These are phyloP conservation scores for Neotoma lepida DNA, from an alignment of 2,113 vertebrate species.

Conservation along the genomic window DNA sequence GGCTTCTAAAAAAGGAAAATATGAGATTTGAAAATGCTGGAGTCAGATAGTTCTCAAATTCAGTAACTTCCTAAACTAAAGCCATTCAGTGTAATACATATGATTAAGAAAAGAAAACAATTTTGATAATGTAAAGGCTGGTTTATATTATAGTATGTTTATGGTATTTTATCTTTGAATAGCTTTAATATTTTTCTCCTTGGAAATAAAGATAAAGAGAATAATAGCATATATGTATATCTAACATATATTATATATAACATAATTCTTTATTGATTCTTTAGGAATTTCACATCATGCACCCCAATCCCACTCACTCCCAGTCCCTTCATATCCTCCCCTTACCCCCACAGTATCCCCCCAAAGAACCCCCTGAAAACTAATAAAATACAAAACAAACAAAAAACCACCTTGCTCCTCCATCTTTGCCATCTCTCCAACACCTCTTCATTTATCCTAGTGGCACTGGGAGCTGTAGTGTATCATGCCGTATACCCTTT, in stretches of 20 bases:
- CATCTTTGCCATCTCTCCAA: not conserved
- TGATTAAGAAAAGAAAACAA: conserved; percentile 44
- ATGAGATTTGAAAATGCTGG: not conserved
- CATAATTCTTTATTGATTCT: not conserved
- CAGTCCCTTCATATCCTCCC: not conserved
- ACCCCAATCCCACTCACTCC: not conserved
- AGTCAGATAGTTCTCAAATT: conserved; percentile 22
- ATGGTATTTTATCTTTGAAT: not conserved
- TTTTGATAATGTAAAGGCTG: not conserved
- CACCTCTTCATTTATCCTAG: not conserved
- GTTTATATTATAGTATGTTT: not conserved
- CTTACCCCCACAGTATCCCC: not conserved
- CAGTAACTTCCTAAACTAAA: not conserved
- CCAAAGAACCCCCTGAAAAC: not conserved
- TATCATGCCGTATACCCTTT: not conserved
- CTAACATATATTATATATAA: not conserved
- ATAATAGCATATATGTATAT: not conserved
- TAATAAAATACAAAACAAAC: not conserved
- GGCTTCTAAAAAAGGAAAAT: conserved; percentile 32
- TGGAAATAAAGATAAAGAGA: conserved; percentile 7
- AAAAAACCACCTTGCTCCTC: not conserved
- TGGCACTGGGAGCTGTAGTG: too few relatives aligned
- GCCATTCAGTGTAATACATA: not conserved
- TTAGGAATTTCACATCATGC: not conserved
- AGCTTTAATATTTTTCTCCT: not conserved